Base-by-base conservation (phyloP, 2,888 invertebrate genomes). In the Scaptodrosophila latifasciaeformis region DNA sequence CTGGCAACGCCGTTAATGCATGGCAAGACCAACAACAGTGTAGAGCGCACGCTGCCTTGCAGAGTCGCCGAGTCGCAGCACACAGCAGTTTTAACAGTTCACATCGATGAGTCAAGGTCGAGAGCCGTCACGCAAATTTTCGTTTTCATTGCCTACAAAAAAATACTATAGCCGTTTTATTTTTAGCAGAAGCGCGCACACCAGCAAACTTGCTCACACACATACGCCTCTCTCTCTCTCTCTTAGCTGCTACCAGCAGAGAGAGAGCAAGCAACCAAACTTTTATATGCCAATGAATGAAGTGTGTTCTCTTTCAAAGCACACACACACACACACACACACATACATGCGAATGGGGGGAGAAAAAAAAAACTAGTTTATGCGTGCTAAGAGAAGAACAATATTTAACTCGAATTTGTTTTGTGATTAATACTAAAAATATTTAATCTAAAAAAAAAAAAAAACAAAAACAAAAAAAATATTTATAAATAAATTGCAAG, bases 31-130 rank as follows among this genome's bases (percentile, higher is more conserved):
- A 39, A 15, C 39, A 39, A 27, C 54, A 54, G 43, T 27, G 40
- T 48, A 34, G 49, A 49, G 42, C 45, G n/a, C 59, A 59, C 19
- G 40, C 55, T 12, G 47, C 48, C 21, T n/a, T n/a, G n/a, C n/a
- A n/a, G n/a, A 15, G 34, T 13, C 46, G 59, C 42, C 40, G n/a
- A n/a, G 39, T 34, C 43, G 51, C 63, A 55, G 57, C 64, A 72
- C 63, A 57, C 66, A 56, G 37, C 78, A 80, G 76, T 83, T n/a
- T 84, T 82, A 81, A 83, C 85, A 85, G 85, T 85, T 85, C 84
- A 85, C 78, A 80, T 80, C 82, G 84, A 83, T 84, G 84, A 85
- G 85, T 85, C 85, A 85, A 85, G 85, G 85, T 85, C 85, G 85
- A 78, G 77, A 82, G 82, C 84, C 82, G 81, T 84, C 84, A 82